Conservation (phyloP, 1,140 invertebrate genomes). For the Brachionus paranguensis region DNA sequence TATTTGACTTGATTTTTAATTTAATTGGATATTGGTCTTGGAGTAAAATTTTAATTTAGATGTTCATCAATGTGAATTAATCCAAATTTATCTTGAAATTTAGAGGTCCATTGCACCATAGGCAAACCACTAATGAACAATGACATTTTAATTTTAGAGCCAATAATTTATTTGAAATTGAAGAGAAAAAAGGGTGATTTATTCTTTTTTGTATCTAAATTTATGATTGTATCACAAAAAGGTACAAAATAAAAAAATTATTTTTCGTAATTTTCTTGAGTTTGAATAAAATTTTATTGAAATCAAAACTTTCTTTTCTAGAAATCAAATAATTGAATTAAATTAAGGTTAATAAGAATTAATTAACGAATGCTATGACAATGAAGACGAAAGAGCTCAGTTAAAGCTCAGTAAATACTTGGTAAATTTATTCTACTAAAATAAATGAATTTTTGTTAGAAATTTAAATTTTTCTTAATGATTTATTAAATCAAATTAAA, state of each 20-base stretch:
- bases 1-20: neutral
- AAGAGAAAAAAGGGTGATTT: neutral
- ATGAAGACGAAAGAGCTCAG: too few relatives aligned
- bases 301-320: too few relatives aligned
- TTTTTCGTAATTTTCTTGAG: neutral
- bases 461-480: too few relatives aligned
- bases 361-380: too few relatives aligned
- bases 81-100: neutral
- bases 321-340: too few relatives aligned
- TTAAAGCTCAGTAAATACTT: too few relatives aligned
- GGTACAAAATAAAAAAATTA: neutral
- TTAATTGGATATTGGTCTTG: neutral
- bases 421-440: too few relatives aligned
- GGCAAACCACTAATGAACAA: neutral
- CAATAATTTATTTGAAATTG: neutral
- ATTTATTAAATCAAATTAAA: too few relatives aligned
- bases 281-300: neutral
- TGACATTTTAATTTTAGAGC: neutral
- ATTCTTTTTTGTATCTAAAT: too few relatives aligned
- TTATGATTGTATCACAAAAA: too few relatives aligned
- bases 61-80: constrained; percentile 29
- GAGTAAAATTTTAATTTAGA: constrained; percentile 1
- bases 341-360: too few relatives aligned
- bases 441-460: too few relatives aligned
- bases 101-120: neutral